phyloP scores from a whole-genome alignment of 1,140 invertebrate genomes.

The Drosophila gunungcola region DNA sequence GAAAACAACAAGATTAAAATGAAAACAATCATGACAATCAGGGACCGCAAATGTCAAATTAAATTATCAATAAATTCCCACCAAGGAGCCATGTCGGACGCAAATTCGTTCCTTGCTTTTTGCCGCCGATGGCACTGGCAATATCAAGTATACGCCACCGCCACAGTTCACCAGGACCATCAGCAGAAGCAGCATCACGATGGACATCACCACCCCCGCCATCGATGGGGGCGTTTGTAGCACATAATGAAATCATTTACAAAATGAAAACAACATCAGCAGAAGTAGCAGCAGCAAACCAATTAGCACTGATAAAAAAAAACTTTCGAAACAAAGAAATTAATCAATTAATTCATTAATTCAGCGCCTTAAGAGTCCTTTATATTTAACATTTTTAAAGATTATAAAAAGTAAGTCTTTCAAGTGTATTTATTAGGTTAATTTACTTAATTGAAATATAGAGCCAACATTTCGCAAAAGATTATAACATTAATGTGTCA shows the following conservation, averaged over 20 bases:
- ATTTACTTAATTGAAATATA: too few relatives aligned
- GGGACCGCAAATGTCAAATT: constrained; percentile 84
- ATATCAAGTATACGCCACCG: constrained; percentile 72
- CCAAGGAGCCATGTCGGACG: constrained; percentile 53
- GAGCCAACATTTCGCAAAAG: too few relatives aligned
- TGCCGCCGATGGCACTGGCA: constrained; percentile 43
- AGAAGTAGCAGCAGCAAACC: constrained; percentile 24
- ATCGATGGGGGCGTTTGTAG: constrained; percentile 52
- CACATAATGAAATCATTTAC: constrained; percentile 83
- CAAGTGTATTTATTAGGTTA: too few relatives aligned
- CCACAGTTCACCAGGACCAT: constrained; percentile 18
- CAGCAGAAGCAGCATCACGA: constrained; percentile 7
- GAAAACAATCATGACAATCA: constrained; percentile 84
- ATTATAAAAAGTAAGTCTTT: too few relatives aligned
- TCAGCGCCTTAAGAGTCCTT: too few relatives aligned
- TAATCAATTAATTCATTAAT: too few relatives aligned
- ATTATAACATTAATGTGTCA: too few relatives aligned
- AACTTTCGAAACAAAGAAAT: neutral
- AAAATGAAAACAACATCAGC: constrained; percentile 73
- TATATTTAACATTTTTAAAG: too few relatives aligned
- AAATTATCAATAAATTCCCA: constrained; percentile 84
- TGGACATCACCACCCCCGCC: constrained; percentile 19
- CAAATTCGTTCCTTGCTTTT: constrained; percentile 63
- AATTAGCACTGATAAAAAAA: constrained; percentile 19
- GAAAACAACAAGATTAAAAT: constrained; percentile 79